Percentiles rank a stretch among this genome's conserved stretches.
These are phyloP conservation scores for Ascidia mentula DNA, from an alignment of 23 tunicate species.

Conservation along the genomic window DNA sequence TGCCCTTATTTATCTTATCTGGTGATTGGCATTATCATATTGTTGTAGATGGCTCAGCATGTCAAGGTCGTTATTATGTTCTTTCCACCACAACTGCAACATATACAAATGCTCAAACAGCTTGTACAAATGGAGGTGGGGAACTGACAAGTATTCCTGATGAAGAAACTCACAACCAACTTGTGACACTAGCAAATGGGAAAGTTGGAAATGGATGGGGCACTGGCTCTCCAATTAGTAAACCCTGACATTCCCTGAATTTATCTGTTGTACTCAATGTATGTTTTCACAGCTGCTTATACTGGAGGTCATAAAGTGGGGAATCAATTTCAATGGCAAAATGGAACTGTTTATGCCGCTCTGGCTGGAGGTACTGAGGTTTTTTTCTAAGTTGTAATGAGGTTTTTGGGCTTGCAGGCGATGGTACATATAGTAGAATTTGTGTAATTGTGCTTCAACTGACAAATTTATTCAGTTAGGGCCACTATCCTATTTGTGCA, in stretches of 20 bases:
- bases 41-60: not conserved
- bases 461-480: no score
- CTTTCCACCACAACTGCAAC: not conserved
- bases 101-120: not conserved
- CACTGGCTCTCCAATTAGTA: not conserved
- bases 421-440: no score
- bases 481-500: no score
- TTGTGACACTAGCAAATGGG: not conserved
- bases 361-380: no score
- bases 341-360: not conserved
- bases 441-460: no score
- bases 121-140: not conserved
- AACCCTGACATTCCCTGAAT: not conserved
- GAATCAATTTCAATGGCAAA: not conserved
- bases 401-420: no score
- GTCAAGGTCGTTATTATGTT: not conserved
- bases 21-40: no score
- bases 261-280: not conserved
- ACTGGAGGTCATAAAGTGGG: not conserved
- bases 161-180: not conserved
- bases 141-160: conserved; percentile 3
- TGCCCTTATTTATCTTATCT: no score
- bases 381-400: no score
- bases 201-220: not conserved
- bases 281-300: not conserved